A percentile compares a stretch with the other conserved stretches of the same genome.
Conservation (phyloP, 2,113 vertebrate species). For the Sitta europaea region DNA sequence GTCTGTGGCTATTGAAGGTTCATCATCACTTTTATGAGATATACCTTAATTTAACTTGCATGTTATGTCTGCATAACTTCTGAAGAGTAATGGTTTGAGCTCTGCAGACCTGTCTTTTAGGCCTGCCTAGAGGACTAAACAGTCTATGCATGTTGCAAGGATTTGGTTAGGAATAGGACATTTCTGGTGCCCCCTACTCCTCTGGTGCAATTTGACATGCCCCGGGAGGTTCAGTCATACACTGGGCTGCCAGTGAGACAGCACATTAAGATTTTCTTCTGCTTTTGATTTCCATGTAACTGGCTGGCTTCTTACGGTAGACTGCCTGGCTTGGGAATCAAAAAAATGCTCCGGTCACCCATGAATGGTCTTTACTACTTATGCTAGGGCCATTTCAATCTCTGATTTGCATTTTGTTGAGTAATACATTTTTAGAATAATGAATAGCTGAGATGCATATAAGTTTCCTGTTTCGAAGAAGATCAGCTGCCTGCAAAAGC, state of each 20-base stretch:
- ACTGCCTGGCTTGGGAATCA: background rate
- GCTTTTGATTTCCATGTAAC: background rate
- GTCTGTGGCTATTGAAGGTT: background rate
- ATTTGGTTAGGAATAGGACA: background rate
- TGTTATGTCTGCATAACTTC: background rate
- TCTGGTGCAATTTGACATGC: background rate
- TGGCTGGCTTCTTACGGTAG: background rate
- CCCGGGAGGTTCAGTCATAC: background rate
- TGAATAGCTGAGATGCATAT: background rate
- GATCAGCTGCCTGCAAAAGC: background rate
- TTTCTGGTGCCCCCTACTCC: background rate
- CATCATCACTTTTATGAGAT: background rate
- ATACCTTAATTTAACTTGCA: background rate
- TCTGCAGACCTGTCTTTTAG: background rate
- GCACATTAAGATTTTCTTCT: background rate
- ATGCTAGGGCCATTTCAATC: background rate
- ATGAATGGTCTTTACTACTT: background rate
- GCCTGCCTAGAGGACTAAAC: background rate
- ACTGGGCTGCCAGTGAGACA: background rate
- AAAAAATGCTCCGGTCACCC: background rate
- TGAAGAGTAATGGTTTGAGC: background rate
- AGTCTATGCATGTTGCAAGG: background rate
- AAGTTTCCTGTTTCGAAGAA: background rate
- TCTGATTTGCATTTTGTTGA: background rate
- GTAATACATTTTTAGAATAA: background rate